phyloP scores from a whole-genome alignment of 2,797 vertebrate genomes.

The Psittacula derbiana region DNA sequence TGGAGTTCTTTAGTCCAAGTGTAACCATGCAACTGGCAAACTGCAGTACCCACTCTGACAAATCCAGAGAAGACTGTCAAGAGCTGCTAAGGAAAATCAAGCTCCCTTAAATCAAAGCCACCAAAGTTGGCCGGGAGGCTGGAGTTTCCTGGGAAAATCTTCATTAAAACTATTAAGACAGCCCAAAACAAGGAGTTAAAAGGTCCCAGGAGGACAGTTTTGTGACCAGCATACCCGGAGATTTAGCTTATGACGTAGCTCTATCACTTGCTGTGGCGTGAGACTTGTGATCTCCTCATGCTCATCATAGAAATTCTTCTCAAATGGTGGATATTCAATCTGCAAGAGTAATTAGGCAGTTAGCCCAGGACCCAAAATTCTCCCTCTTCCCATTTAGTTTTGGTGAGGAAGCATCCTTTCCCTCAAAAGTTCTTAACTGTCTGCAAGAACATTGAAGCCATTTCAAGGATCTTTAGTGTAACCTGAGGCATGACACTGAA shows the following conservation, averaged over 20 bases:
- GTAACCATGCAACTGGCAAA: not conserved
- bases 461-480: not conserved
- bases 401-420: not conserved
- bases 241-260: conserved; percentile 93
- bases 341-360: conserved; percentile 72
- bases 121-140: not conserved
- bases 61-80: not conserved
- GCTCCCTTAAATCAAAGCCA: not conserved
- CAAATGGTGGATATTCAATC: conserved; percentile 98
- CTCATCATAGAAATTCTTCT: conserved; percentile 97
- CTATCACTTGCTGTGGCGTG: conserved; percentile 85
- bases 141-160: not conserved
- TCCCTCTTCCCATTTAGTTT: conserved; percentile 28
- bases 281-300: conserved; percentile 92
- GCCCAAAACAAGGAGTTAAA: not conserved
- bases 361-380: conserved; percentile 54
- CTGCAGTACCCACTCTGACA: not conserved
- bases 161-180: not conserved
- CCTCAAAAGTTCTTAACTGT: not conserved
- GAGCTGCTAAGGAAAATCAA: not conserved
- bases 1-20: not conserved
- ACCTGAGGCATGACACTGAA: not conserved
- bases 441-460: not conserved
- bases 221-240: conserved; percentile 82
- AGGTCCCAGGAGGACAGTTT: not conserved